These are phyloP conservation scores for Pachypanchax playfairii DNA, from an alignment of 2,113 vertebrate genomes.

Conservation along the genomic window DNA sequence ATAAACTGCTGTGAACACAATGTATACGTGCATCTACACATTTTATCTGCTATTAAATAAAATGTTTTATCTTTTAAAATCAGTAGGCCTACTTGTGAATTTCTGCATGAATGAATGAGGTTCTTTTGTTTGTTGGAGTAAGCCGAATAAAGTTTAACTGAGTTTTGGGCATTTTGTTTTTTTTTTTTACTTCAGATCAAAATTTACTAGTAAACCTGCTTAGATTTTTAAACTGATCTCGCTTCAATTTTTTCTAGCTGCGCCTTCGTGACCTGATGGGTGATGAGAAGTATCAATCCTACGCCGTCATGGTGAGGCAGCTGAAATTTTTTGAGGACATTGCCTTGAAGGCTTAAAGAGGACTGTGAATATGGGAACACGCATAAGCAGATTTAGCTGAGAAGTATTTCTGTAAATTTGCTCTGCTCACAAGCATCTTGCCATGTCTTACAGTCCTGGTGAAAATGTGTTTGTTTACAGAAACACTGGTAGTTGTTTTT, in stretches of 20 bases:
- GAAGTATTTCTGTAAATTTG: neutral
- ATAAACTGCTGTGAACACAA: too few relatives aligned
- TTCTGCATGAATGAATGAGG: too few relatives aligned
- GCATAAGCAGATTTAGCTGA: neutral
- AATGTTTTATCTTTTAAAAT: too few relatives aligned
- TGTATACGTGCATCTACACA: neutral
- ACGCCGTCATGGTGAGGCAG: slow-evolving; percentile 90
- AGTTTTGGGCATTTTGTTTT: too few relatives aligned
- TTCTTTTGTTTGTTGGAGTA: too few relatives aligned
- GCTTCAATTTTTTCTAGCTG: slow-evolving; percentile 70
- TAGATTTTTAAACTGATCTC: neutral
- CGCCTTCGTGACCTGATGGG: slow-evolving; percentile 86
- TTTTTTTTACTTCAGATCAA: neutral
- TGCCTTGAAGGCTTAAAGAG: slow-evolving; percentile 74
- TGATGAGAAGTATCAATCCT: slow-evolving; percentile 85
- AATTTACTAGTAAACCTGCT: neutral
- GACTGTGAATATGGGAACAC: neutral
- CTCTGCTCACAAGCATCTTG: neutral
- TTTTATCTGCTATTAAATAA: neutral
- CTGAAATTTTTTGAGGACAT: slow-evolving; percentile 94
- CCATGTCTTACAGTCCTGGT: neutral
- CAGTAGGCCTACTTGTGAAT: too few relatives aligned
- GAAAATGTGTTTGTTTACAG: neutral
- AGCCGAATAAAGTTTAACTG: too few relatives aligned
- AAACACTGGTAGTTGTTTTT: neutral